These are phyloP conservation scores for Oenanthe oenanthe DNA, from an alignment of 2,113 vertebrate species.

Conservation along the genomic window DNA sequence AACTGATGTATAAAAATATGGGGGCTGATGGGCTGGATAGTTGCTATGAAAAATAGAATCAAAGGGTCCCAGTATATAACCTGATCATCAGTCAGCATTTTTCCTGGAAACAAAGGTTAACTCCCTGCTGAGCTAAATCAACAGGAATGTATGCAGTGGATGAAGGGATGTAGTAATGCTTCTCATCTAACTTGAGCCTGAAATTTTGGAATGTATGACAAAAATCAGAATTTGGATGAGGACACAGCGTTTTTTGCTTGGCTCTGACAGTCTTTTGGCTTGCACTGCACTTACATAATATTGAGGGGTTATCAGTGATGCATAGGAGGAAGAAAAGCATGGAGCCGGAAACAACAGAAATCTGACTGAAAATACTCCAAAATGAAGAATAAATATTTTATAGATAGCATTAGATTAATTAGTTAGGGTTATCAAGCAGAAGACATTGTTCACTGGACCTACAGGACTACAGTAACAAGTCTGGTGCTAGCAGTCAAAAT, in stretches of 20 bases:
- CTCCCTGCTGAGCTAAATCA: not conserved
- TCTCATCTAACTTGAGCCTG: not conserved
- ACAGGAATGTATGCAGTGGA: not conserved
- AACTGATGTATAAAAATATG: not conserved
- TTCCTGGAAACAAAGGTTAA: not conserved
- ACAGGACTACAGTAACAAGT: not conserved
- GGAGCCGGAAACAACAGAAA: not conserved
- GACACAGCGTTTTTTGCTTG: not conserved
- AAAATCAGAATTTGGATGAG: not conserved
- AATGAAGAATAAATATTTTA: conserved; percentile 27
- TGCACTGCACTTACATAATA: not conserved
- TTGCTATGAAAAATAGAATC: not conserved
- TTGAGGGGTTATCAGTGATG: not conserved
- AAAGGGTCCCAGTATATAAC: not conserved
- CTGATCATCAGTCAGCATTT: not conserved
- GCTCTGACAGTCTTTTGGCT: not conserved
- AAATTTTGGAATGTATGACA: not conserved
- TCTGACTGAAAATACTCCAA: conserved; percentile 5
- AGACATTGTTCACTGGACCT: not conserved
- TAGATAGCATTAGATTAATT: conserved; percentile 20
- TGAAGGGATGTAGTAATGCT: not conserved
- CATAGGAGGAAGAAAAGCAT: not conserved
- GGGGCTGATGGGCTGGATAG: not conserved
- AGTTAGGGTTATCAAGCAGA: conserved; percentile 4
- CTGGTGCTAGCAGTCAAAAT: not conserved